Base-by-base conservation (phyloP, 2,113 vertebrate genomes). In the Hyla sarda region DNA sequence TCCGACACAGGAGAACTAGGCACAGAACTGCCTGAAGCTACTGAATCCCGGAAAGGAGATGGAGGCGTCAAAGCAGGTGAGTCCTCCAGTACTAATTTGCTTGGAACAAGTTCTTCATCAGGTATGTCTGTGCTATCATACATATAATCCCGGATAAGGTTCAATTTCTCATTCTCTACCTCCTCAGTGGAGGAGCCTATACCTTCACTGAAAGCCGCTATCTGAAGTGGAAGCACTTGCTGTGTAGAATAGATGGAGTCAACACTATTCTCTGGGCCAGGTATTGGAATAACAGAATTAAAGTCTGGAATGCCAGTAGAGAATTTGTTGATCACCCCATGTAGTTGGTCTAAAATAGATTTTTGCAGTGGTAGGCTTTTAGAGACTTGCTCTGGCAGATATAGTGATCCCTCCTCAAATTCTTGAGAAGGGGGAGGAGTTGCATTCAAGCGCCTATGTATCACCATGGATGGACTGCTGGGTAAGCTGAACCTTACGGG, bases 11-110 rank as follows among this genome's bases (percentile, higher is more conserved):
- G 96, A 28, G 98, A 98, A 90, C 96, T 95, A 69, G 94, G 94
- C 84, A 88, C 92, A 0, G 95, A 96, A 89, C 95, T 97, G 88
- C 94, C 96, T 0, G 97, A 98, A 88, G 93, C 96, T 91, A 96
- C 95, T 0, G 97, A 99, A 95, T 99, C 98, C 90, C 97, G 96
- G 91, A 99, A 99, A 34, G 98, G 98, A 58, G 98, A 99, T 0
- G 98, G 98, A 0, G 98, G 98, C 0, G 97, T 98, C 88, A 99
- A 92, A 0, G 96, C 96, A 0, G 95, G 95, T 14, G 96, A 96
- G 62, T 95, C 96, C 90, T 97, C 97, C 85, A 97, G 91, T 76
- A 91, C 94, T 32, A 96, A 83, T 90, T 96, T 97, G 93, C 93
- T 92, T 89, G 92, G 94, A 10, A 87, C 91, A 0, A 90, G 90